Percentiles rank a stretch among this genome's conserved stretches.
phyloP scores from a whole-genome alignment of 2,797 vertebrate genomes.

The Fundulus diaphanus region DNA sequence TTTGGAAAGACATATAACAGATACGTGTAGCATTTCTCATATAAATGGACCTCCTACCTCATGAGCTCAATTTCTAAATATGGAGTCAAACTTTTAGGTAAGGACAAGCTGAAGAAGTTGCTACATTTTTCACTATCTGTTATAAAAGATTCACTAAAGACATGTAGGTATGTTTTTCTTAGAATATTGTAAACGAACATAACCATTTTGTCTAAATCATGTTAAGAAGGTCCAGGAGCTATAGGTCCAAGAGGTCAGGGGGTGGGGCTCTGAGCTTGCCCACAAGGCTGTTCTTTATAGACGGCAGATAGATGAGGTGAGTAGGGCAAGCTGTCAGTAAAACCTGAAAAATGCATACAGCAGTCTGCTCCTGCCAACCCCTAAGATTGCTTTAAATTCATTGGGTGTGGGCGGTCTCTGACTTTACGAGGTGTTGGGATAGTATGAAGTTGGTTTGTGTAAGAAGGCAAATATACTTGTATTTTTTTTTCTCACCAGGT shows the following conservation, averaged over 20 bases:
- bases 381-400: slow-evolving; percentile 77
- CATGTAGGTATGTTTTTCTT: not conserved
- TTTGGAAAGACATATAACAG: not conserved
- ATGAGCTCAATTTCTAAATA: not conserved
- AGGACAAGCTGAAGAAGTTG: not conserved
- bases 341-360: slow-evolving; percentile 69
- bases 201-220: slow-evolving; percentile 28
- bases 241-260: slow-evolving; percentile 20
- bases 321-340: slow-evolving; percentile 72
- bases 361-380: slow-evolving; percentile 68
- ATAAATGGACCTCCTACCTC: not conserved
- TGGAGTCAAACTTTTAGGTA: not conserved
- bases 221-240: slow-evolving; percentile 28
- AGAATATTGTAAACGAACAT: slow-evolving; percentile 10
- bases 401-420: slow-evolving; percentile 69
- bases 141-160: not conserved
- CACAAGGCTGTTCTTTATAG: slow-evolving; percentile 68
- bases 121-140: not conserved
- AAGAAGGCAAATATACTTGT: slow-evolving; percentile 22
- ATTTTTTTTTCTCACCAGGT: not conserved
- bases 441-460: slow-evolving; percentile 36
- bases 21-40: slow-evolving; percentile 1
- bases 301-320: slow-evolving; percentile 79
- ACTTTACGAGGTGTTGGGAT: slow-evolving; percentile 78
- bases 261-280: slow-evolving; percentile 29